These are phyloP conservation scores for Matsumyia berberina DNA, from an alignment of 2,888 invertebrate species.

Conservation along the genomic window DNA sequence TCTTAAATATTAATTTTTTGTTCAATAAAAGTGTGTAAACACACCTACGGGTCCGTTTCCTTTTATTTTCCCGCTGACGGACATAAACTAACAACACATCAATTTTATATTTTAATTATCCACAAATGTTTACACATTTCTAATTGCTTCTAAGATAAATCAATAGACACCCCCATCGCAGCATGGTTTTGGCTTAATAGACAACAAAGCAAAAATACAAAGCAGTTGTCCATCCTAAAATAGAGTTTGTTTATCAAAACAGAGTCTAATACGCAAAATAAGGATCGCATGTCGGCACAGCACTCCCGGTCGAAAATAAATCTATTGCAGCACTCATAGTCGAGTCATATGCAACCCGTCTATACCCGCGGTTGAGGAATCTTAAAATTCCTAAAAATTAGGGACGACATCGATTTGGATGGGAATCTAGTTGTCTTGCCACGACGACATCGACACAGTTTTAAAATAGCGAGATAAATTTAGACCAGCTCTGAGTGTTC, in stretches of 20 bases:
- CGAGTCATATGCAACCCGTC: not conserved
- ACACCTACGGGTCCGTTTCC: not conserved
- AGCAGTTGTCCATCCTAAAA: not conserved
- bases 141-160: constrained; percentile 10
- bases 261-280: not conserved
- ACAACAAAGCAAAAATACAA: not conserved
- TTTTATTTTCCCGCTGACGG: not conserved
- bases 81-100: not conserved
- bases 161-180: constrained; percentile 3
- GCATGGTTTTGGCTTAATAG: not conserved
- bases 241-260: constrained; percentile 2
- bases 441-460: constrained; percentile 73
- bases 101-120: not conserved
- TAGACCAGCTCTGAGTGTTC: constrained; percentile 51
- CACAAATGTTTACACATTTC: not conserved
- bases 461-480: constrained; percentile 66
- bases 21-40: not conserved
- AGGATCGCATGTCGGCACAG: not conserved
- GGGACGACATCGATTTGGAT: constrained; percentile 7
- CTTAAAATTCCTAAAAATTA: constrained; percentile 3
- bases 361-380: constrained; percentile 40
- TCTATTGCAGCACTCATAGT: not conserved
- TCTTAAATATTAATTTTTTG: constrained; percentile 7
- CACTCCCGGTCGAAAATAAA: not conserved
- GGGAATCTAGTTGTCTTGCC: constrained; percentile 16